Evolutionary conservation across 2,888 invertebrate species (phyloP).

Genomic region (Diachrysia chrysitis): DNA sequence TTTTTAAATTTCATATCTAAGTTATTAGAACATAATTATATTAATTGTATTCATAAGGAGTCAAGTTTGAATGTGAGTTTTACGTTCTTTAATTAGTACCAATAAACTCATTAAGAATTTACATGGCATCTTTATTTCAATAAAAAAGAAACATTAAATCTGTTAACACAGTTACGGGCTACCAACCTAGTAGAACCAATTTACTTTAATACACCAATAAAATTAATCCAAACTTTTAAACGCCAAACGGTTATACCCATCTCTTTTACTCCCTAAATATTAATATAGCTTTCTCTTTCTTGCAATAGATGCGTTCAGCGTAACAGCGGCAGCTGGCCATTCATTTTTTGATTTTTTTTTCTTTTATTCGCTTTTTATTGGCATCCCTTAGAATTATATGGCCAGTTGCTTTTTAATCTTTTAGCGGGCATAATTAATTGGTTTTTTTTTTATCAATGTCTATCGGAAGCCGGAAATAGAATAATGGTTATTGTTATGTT

Average conservation of each 20-base stretch:
- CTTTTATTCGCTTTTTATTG: constrained; percentile 78
- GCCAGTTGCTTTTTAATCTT: constrained; percentile 84
- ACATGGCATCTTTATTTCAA: constrained; percentile 16
- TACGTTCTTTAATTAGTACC: not conserved
- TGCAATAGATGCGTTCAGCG: constrained; percentile 72
- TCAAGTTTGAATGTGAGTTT: not conserved
- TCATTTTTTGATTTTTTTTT: constrained; percentile 79
- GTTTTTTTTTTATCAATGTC: constrained; percentile 38
- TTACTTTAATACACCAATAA: constrained; percentile 82
- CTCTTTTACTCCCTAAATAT: constrained; percentile 66
- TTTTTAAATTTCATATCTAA: too few relatives aligned
- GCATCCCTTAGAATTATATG: constrained; percentile 82
- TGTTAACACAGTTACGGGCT: constrained; percentile 78
- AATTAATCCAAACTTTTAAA: constrained; percentile 80
- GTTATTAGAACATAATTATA: not conserved
- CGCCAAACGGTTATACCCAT: constrained; percentile 74
- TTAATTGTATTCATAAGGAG: not conserved
- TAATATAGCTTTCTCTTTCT: constrained; percentile 65
- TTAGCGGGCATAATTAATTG: constrained; percentile 62
- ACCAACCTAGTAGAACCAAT: constrained; percentile 77
- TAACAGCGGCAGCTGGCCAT: constrained; percentile 86
- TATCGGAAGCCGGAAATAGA: constrained; percentile 60
- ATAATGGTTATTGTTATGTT: constrained; percentile 47
- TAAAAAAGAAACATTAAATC: constrained; percentile 66
- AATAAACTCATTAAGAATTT: not conserved